Evolutionary conservation across 64 coral and sea anemone species (phyloP), one percentile per base, ranked within the genome.

Genomic region (Platygyra sinensis): DNA sequence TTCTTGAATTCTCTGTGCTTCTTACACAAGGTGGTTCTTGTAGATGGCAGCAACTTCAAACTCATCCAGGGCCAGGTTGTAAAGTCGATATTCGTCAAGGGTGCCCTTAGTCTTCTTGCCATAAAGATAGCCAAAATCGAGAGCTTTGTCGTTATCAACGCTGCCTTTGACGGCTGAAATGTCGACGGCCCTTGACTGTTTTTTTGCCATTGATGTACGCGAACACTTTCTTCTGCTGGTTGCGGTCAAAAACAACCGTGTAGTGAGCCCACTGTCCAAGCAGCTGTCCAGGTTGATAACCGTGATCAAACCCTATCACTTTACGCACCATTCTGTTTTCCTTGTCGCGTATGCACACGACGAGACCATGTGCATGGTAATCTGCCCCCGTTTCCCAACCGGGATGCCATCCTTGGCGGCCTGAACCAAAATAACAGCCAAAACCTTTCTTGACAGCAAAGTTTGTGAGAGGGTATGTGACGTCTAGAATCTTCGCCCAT

Each of bases 81-180:
- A 93, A 64, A 93, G 22, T 12, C 76, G 72, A 72, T 93, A 93
- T 50, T 93, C 91, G 60, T 93, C 91, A 9, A 93, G 75, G 4
- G 76, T 88, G 30, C 91, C 91, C 77, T 89, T 80, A 20, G 91
- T 93, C 49, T 93, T 82, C 91, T 86, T 89, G 19, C 91, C 91
- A 24, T 93, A 82, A 67, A 93, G 30, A 12, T 2, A 13, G 30
- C 91, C 91, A 39, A 93, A 89, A 78, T 75, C 86, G 13, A 93
- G 86, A 17, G 78, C 31, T 19, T 50, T 89, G 52, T 73, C 17
- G 85, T 93, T 93, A 63, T 62, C 57, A 8, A 93, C 86, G 16
- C 91, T 93, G 67, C 91, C 91, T 71, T 46, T 65, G 0, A 93
- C 75, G 12, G 74, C 28, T 75, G 74, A 79, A 39, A 93, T 92